Evolutionary conservation across 2,888 invertebrate species (phyloP), one percentile per base, ranked within the genome.

Genomic region (Lucinisca nassula): DNA sequence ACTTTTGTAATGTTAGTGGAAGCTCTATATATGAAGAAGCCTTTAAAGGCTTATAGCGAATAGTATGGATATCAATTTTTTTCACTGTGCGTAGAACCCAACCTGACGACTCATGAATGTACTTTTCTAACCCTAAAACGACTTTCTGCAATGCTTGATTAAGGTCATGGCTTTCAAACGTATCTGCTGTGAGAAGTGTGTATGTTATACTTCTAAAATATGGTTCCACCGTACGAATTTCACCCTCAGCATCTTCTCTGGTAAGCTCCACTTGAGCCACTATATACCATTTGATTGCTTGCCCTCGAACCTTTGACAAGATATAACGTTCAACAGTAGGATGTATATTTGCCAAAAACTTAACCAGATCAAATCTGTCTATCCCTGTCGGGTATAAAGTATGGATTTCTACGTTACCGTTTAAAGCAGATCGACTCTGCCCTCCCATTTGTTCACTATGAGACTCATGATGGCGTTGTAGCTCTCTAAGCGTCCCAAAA

Each of bases 11-110:
- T n/a, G 27, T 83, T 21, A 38, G 27, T 40, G 85, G 81, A 35
- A 84, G 74, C 17, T 74, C 55, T 21, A 85, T 61, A 67, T 74
- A 89, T 77, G 81, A 80, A 55, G 81, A 85, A 4, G 82, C 82
- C 0, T 61, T 45, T 35, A 89, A 55, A 40, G 80, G 82, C 35
- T 32, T 76, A 40, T 79, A 84, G 35, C 80, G 67, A n/a, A 61
- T 87, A 0, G 85, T 77, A 76, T 77, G 61, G 8, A 87, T 40
- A 30, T 84, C 80, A 38, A 85, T 32, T 12, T 30, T 8, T n/a
- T 27, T 61, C 10, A 61, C 61, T n/a, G 12, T 8, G 8, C 61
- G 24, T 61, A 61, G n/a, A 12, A n/a, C 21, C 61, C 61, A 61
- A 10, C 61, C 30, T 10, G 61, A 61, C 21, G 61, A 61, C 30